These are phyloP conservation scores for Bujurquina vittata DNA, from an alignment of 2,113 vertebrate species.

Conservation along the genomic window DNA sequence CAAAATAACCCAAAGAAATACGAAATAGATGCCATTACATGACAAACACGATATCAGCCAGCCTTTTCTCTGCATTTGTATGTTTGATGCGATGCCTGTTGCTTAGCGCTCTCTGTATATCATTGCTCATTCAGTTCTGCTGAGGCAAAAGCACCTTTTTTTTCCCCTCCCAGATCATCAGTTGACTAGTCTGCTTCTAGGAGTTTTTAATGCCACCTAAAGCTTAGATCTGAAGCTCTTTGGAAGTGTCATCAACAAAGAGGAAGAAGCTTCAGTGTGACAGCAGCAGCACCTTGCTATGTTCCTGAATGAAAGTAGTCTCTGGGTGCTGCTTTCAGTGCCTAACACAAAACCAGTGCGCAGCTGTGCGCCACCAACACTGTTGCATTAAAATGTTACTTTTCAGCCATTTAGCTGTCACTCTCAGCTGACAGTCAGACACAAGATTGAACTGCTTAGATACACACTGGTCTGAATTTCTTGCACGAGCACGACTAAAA, in stretches of 20 bases:
- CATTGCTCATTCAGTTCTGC: constrained; percentile 2
- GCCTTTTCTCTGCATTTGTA: constrained; percentile 21
- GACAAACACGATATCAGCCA: constrained; percentile 16
- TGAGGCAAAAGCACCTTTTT: neutral
- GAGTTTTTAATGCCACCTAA: constrained; percentile 31
- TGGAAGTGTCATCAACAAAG: constrained; percentile 55
- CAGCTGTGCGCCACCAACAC: constrained; percentile 26
- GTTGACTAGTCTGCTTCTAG: constrained; percentile 6
- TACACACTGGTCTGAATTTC: neutral
- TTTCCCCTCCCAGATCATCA: neutral
- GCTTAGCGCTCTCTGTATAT: constrained; percentile 27
- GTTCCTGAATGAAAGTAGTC: constrained; percentile 39
- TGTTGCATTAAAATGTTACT: constrained; percentile 46
- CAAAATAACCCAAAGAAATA: constrained; percentile 12
- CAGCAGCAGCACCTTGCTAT: constrained; percentile 35
- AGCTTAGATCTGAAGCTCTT: constrained; percentile 55
- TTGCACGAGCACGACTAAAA: constrained; percentile 8
- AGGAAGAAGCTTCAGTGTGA: constrained; percentile 23
- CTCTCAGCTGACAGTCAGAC: constrained; percentile 46
- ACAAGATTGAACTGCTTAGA: constrained; percentile 17
- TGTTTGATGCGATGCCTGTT: constrained; percentile 49
- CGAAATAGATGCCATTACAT: constrained; percentile 15
- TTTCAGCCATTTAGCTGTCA: constrained; percentile 54
- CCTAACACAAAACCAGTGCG: constrained; percentile 25
- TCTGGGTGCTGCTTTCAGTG: constrained; percentile 39